phyloP scores from a whole-genome alignment of 2,113 vertebrate genomes.

The Nycticorax nycticorax region DNA sequence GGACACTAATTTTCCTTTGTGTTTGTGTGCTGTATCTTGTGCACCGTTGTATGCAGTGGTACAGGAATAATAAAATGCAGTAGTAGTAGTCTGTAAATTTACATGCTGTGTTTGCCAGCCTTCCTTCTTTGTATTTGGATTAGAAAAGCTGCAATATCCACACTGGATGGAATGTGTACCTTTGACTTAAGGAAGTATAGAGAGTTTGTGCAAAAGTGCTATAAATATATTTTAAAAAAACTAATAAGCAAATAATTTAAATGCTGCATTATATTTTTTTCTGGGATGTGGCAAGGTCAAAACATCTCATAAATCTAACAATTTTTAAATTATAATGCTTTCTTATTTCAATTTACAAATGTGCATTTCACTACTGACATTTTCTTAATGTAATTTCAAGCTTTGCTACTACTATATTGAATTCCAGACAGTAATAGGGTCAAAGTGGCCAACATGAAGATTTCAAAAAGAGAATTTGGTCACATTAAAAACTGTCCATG shows the following conservation, averaged over 20 bases:
- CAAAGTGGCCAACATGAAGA: neutral
- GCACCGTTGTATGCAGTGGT: neutral
- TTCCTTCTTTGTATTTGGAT: neutral
- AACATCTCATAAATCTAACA: neutral
- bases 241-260: neutral
- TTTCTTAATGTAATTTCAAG: neutral
- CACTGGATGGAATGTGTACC: neutral
- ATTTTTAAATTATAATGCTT: neutral
- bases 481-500: neutral
- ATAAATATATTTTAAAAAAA: neutral
- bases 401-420: neutral
- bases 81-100: neutral
- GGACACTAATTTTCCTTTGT: neutral
- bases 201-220: neutral
- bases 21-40: neutral
- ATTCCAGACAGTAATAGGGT: neutral
- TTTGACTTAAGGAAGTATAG: neutral
- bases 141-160: neutral
- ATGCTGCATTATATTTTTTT: neutral
- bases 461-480: neutral
- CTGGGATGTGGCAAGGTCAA: neutral
- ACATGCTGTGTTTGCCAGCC: neutral
- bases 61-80: neutral
- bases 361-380: neutral
- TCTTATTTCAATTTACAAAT: neutral